Base-by-base conservation (phyloP, 2,797 vertebrate genomes). In the Trichosurus vulpecula region DNA sequence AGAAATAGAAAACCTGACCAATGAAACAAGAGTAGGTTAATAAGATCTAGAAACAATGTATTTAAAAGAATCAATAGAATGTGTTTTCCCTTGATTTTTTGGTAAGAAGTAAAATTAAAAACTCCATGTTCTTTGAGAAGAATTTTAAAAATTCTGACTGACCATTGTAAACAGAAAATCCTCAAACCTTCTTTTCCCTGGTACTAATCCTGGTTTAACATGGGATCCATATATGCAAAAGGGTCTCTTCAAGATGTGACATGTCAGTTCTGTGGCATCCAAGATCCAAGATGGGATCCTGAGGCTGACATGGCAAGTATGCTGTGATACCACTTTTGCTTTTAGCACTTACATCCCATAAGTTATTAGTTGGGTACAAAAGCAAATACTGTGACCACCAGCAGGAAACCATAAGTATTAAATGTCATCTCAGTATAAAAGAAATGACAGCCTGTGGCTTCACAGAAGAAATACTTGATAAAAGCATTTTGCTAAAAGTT, bases 391-490 rank as follows among this genome's bases (percentile, higher is more conserved):
- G 58, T 47, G 52, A 95, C 51, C 22, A 41, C n/a, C 29, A 66
- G 54, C 90, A 96, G 94, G 94, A 97, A 97, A 95, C 97, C 95
- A 94, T 66, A 95, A 81, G 19, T 12, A 53, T 12, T 81, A 92
- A 94, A 31, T 47, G 61, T 41, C 58, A 91, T 25, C 91, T 94
- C 47, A 29, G 25, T 30, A 87, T 27, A 29, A 95, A 89, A 93
- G 2, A 47, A 56, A 96, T 41, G 22, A 41, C 11, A 6, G 27
- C 29, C 52, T 52, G 54, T 9, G 52, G 22, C 52, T 6, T 31
- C 30, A n/a, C 90, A 55, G 9, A 52, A 22, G 4, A 52, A 19
- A 74, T 14, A 1, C 27, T 93, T 93, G 55, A 51, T 41, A 61
- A 92, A 74, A 5, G 4, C 52, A 91, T 93, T 92, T 25, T 87